phyloP scores from a whole-genome alignment of 2,888 invertebrate species.

The Andrena hattorfiana region DNA sequence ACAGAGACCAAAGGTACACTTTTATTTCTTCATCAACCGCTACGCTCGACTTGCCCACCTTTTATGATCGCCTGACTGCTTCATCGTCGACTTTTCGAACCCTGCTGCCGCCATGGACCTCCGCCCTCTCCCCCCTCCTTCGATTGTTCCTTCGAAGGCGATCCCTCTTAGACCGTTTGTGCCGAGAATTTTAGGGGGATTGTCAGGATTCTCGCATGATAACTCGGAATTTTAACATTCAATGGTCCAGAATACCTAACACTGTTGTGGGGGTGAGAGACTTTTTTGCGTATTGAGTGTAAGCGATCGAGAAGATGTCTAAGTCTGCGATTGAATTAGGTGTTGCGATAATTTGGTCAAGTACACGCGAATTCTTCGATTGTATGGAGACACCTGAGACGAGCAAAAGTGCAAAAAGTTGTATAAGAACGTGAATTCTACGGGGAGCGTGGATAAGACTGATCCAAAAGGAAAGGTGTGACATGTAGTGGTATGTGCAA shows the following conservation, averaged over 20 bases:
- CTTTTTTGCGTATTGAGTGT: no score
- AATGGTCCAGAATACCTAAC: no score
- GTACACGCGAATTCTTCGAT: no score
- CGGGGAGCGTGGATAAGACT: not conserved
- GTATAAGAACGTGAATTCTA: not conserved
- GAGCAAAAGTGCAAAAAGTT: no score
- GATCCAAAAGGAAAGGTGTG: no score
- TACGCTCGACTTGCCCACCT: conserved; percentile 72
- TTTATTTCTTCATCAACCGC: conserved; percentile 82
- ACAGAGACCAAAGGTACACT: conserved; percentile 63
- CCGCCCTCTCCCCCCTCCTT: not conserved
- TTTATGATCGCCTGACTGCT: conserved; percentile 80
- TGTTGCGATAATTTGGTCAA: no score
- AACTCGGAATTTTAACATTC: no score
- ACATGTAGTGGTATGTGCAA: not conserved
- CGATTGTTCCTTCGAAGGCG: conserved; percentile 43
- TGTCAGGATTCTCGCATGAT: not conserved
- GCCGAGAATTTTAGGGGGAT: conserved; percentile 37
- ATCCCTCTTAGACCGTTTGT: not conserved
- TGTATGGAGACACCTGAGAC: no score
- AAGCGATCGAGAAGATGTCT: no score
- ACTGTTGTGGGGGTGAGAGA: no score
- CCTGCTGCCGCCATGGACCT: conserved; percentile 22
- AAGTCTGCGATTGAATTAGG: no score
- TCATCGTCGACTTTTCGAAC: conserved; percentile 74